Percentiles rank a stretch among this genome's conserved stretches.
phyloP scores from a whole-genome alignment of 2,797 vertebrate genomes.

The Leptatherina wallacei region DNA sequence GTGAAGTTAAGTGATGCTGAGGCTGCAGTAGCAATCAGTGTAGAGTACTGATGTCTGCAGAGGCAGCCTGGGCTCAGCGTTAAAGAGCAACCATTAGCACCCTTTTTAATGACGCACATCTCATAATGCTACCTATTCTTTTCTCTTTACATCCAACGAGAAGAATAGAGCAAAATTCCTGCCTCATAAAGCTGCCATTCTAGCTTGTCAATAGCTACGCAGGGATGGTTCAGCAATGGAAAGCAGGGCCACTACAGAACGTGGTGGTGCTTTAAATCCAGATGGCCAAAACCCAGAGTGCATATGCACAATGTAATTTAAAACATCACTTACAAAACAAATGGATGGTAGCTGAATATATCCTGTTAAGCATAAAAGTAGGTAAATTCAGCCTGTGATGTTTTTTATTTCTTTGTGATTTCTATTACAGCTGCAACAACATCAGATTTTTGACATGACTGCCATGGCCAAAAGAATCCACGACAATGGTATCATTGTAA shows the following conservation, averaged over 20 bases:
- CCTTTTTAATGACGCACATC: slow-evolving; percentile 79
- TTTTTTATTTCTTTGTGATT: neutral
- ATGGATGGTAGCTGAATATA: slow-evolving; percentile 13
- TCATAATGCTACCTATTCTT: slow-evolving; percentile 75
- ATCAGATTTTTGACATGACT: neutral
- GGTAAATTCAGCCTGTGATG: neutral
- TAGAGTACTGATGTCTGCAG: slow-evolving; percentile 73
- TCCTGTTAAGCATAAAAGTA: neutral
- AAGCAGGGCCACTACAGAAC: slow-evolving; percentile 40
- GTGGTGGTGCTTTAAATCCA: slow-evolving; percentile 47
- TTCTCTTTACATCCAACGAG: slow-evolving; percentile 65
- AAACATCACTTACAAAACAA: slow-evolving; percentile 44
- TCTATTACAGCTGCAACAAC: neutral
- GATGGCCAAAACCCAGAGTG: slow-evolving; percentile 44
- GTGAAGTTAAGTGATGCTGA: slow-evolving; percentile 81
- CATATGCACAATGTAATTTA: slow-evolving; percentile 41
- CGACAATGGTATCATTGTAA: neutral
- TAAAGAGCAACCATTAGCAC: slow-evolving; percentile 80
- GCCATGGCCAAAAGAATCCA: neutral
- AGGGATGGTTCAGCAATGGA: slow-evolving; percentile 44
- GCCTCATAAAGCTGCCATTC: slow-evolving; percentile 65
- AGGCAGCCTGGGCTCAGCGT: slow-evolving; percentile 61
- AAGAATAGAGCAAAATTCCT: slow-evolving; percentile 64
- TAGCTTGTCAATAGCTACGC: slow-evolving; percentile 55
- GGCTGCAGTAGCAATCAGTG: slow-evolving; percentile 76